Percentiles rank a stretch among this genome's conserved stretches.
These are phyloP conservation scores for Cavia aperea DNA, from an alignment of 2,113 vertebrate species.

Conservation along the genomic window DNA sequence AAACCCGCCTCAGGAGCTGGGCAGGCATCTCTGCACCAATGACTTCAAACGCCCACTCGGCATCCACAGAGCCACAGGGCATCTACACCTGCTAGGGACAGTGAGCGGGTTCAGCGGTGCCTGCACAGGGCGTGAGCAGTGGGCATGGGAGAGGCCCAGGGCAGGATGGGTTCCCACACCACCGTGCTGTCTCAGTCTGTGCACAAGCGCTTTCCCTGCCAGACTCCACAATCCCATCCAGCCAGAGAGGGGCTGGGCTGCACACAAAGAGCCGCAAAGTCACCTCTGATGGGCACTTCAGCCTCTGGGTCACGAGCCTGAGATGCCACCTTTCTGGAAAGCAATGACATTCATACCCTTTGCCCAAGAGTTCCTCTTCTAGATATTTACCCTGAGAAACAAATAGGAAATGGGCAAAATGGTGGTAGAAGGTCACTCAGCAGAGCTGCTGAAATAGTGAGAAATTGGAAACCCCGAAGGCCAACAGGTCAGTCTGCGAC, in stretches of 20 bases:
- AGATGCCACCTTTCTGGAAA: not conserved
- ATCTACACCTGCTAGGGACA: not conserved
- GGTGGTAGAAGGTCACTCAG: not conserved
- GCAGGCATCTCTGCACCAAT: not conserved
- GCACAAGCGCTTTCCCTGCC: not conserved
- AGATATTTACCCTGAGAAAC: not conserved
- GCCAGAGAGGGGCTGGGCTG: not conserved
- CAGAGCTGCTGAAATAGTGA: not conserved
- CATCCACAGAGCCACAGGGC: not conserved
- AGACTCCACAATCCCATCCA: not conserved
- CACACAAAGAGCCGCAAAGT: not conserved
- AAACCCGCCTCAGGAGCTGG: slow-evolving; percentile 38
- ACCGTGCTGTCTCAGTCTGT: not conserved
- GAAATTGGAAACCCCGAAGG: not conserved
- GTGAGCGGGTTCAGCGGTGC: rapidly evolving
- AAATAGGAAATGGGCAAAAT: not conserved
- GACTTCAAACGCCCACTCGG: slow-evolving; percentile 35
- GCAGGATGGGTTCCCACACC: not conserved
- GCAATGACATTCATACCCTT: not conserved
- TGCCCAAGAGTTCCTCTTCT: not conserved
- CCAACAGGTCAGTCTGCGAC: not conserved
- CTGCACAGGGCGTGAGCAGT: not conserved
- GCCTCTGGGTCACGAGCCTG: not conserved
- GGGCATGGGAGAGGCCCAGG: rapidly evolving
- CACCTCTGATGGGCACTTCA: not conserved